Percentiles rank a stretch among this genome's conserved stretches.
phyloP scores from a whole-genome alignment of 2,797 vertebrate genomes.

The Phoxinus dragarum region DNA sequence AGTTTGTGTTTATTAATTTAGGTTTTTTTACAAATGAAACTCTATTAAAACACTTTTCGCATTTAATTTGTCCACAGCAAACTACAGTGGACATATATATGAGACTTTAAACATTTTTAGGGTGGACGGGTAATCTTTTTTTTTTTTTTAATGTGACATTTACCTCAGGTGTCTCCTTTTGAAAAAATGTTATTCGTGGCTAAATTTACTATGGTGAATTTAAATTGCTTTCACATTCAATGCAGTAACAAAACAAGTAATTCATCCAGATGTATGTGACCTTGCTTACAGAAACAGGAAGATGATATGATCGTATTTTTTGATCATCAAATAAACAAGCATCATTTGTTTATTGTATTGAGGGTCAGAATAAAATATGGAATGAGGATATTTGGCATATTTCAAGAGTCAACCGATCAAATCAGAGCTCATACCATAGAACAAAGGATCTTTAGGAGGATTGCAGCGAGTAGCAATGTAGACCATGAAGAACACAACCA shows the following conservation, averaged over 20 bases:
- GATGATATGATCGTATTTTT: neutral
- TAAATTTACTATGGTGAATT: neutral
- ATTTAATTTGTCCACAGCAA: neutral
- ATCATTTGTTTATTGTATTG: neutral
- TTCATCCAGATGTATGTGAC: constrained; percentile 62
- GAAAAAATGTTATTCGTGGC: neutral
- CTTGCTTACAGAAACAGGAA: neutral
- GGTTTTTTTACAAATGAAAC: neutral
- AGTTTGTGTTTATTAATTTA: neutral
- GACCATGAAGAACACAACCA: constrained; percentile 74
- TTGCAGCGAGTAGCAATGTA: constrained; percentile 73
- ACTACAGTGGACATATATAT: neutral
- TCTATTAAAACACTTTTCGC: neutral
- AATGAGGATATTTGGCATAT: constrained; percentile 17
- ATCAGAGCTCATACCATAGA: constrained; percentile 77
- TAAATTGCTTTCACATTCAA: constrained; percentile 63
- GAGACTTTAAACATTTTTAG: neutral
- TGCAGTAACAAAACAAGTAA: constrained; percentile 66
- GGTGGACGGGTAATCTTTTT: no score
- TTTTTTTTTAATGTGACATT: neutral
- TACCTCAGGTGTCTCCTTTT: neutral
- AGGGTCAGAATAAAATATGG: constrained; percentile 1
- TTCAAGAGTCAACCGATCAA: constrained; percentile 24
- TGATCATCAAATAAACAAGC: neutral
- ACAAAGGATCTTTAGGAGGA: constrained; percentile 81